Base-by-base conservation (phyloP, 1,140 invertebrate genomes). In the Melitaea cinxia region DNA sequence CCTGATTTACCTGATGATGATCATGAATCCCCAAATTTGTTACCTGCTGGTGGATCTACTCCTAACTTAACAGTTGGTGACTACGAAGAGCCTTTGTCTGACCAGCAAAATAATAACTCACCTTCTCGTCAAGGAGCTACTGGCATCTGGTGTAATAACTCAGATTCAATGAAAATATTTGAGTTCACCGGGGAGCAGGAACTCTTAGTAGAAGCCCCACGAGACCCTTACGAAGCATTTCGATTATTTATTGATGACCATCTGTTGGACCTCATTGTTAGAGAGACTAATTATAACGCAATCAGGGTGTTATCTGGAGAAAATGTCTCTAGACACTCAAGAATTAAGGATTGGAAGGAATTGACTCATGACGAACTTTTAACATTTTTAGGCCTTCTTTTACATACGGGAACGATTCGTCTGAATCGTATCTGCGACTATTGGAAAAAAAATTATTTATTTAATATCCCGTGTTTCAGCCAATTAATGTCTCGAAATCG, bases 401-500 rank as follows among this genome's bases (percentile, higher is more conserved):
- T 35, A 10, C 33, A 35, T 10, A 35, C 33, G 12, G 82, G 80
- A 47, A 79, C 72, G 53, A 77, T 82, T 64, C 50, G 65, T 26
- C 42, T 83, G 23, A 77, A 73, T 47, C 57, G 73, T 47, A 19
- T 80, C 26, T 59, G 59, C 33, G 80, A 82, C 73, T 83, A 85
- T 56, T 86, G 78, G 78, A 84, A 80, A 66, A 61, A 19, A 9
- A 64, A 82, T 53, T 65, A 50, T 54, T 61, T 83, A 33, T 80
- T 78, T 69, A 76, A 74, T 37, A 65, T 70, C 55, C 53, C 65
- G 52, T 64, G 47, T 28, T 80, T 84, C 52, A 26, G 15, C 12
- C 54, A 77, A 64, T 72, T 69, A 52, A 83, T 85, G 83, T 74
- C 70, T 10, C 54, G 75, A 54, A 75, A 85, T 59, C 52, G 75